Conservation (phyloP, 2,113 vertebrate species). For the Chaetops frenatus region DNA sequence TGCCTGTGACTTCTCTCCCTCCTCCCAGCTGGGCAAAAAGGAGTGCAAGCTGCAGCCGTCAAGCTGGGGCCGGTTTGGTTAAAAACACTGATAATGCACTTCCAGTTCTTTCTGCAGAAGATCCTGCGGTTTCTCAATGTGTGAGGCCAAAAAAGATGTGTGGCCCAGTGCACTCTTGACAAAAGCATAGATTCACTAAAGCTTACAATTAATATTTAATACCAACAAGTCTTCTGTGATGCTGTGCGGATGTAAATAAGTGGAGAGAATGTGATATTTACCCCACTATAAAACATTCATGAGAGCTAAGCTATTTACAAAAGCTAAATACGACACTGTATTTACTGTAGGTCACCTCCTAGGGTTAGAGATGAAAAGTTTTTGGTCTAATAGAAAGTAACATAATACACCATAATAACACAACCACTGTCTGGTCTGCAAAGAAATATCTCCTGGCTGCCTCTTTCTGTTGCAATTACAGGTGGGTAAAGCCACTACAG, state of each 20-base stretch:
- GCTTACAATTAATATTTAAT: conserved; percentile 81
- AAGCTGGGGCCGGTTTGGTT: background rate
- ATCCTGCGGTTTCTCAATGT: conserved; percentile 18
- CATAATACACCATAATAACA: conserved; percentile 61
- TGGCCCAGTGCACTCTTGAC: conserved; percentile 66
- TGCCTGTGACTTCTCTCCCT: background rate
- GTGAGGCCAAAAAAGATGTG: conserved; percentile 52
- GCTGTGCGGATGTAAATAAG: conserved; percentile 81
- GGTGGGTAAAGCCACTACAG: conserved; percentile 13
- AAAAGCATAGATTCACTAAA: conserved; percentile 77
- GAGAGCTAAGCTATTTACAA: conserved; percentile 77
- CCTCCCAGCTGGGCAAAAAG: background rate
- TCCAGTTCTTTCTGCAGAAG: background rate
- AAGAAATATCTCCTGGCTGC: conserved; percentile 56
- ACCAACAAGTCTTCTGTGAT: conserved; percentile 76
- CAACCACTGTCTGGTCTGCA: conserved; percentile 62
- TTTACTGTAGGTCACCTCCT: conserved; percentile 78
- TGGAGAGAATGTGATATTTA: conserved; percentile 82
- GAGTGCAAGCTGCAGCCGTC: background rate
- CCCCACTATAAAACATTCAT: conserved; percentile 80
- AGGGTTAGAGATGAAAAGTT: conserved; percentile 74
- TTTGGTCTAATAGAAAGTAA: conserved; percentile 74
- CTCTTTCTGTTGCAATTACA: conserved; percentile 48
- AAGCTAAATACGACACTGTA: conserved; percentile 79
- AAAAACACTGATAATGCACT: background rate